Conservation (phyloP, 2,113 vertebrate species). For the Apistogramma diplotaenia region DNA sequence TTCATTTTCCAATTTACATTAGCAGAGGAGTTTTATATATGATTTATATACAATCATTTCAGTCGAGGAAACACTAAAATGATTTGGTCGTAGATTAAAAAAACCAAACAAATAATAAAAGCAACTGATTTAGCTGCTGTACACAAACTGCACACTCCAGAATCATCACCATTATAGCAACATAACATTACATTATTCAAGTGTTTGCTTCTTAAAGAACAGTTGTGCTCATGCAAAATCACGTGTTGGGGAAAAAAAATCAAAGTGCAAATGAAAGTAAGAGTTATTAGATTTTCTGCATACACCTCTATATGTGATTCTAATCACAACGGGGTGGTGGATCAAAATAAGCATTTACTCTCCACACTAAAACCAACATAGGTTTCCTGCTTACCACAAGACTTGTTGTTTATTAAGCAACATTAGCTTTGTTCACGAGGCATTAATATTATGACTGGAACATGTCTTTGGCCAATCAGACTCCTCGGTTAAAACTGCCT, state of each 20-base stretch:
- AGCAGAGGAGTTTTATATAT: neutral
- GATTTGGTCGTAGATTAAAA: no score
- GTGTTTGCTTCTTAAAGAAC: neutral
- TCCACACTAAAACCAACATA: constrained; percentile 17
- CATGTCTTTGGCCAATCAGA: constrained; percentile 37
- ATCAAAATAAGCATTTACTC: constrained; percentile 12
- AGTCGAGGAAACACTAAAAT: no score
- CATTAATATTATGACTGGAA: constrained; percentile 10
- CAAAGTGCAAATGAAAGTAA: neutral
- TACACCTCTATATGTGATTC: neutral
- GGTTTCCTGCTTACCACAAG: constrained; percentile 4
- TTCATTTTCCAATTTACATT: neutral
- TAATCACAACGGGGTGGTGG: constrained; percentile 7
- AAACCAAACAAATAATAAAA: no score
- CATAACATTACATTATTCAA: no score
- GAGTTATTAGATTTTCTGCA: neutral
- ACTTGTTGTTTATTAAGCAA: constrained; percentile 27
- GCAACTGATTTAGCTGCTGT: no score
- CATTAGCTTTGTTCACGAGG: constrained; percentile 34
- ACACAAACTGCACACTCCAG: no score
- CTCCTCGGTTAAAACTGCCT: constrained; percentile 15
- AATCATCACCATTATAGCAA: neutral
- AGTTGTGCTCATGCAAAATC: neutral
- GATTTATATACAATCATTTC: no score
- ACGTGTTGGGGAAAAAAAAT: neutral